A percentile compares a stretch with the other conserved stretches of the same genome.
These are phyloP conservation scores for Rhaphigaster nebulosa DNA, from an alignment of 2,888 invertebrate genomes.

Conservation along the genomic window DNA sequence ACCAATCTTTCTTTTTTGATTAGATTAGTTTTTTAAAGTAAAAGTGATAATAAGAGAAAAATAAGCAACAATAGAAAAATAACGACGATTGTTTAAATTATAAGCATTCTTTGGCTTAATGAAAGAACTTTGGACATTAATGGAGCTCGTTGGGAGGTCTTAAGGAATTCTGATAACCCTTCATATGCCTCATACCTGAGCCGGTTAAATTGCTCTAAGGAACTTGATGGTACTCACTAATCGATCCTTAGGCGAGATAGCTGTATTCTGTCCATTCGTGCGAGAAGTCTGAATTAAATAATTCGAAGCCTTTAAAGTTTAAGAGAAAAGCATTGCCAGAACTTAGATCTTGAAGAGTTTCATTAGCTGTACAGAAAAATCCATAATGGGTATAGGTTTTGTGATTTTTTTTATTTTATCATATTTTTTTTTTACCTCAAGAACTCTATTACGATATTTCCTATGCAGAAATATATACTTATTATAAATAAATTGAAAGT, in stretches of 20 bases:
- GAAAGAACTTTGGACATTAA: background rate
- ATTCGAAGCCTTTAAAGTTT: background rate
- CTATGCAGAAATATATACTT: too few relatives aligned
- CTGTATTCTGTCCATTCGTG: background rate
- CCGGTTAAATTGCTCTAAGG: background rate
- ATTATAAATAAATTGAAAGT: too few relatives aligned
- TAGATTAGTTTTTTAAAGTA: too few relatives aligned
- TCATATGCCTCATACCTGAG: background rate
- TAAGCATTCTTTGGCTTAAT: background rate
- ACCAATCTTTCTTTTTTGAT: too few relatives aligned
- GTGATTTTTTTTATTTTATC: too few relatives aligned
- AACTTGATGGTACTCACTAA: background rate
- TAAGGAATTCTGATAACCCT: background rate
- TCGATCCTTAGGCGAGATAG: background rate
- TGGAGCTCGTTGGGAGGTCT: background rate
- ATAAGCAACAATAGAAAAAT: background rate
- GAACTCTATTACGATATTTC: too few relatives aligned
- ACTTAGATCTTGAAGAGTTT: too few relatives aligned
- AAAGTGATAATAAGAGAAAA: background rate
- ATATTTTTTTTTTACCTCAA: too few relatives aligned
- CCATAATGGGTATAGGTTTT: too few relatives aligned
- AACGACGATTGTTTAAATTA: background rate
- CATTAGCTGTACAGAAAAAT: too few relatives aligned
- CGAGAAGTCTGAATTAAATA: background rate
- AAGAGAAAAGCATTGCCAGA: too few relatives aligned